A percentile compares a stretch with the other conserved stretches of the same genome.
Evolutionary conservation across 64 coral and sea anemone genomes (phyloP).

Genomic region (Porites australiensis): DNA sequence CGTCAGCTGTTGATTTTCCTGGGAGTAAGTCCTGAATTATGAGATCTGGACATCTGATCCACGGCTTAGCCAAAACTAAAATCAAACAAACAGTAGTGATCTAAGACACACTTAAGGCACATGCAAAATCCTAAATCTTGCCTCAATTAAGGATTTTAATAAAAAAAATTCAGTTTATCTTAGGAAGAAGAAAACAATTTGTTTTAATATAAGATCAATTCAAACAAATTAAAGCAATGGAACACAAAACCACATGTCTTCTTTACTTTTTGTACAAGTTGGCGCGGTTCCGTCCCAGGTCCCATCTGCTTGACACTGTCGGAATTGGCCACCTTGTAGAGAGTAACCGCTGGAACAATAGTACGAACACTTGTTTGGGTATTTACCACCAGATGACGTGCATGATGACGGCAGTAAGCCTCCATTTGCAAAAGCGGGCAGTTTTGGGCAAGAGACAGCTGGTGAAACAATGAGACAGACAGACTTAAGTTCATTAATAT

Average conservation of each 20-base stretch:
- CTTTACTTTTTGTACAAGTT: conserved; percentile 70
- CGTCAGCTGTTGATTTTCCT: conserved; percentile 22
- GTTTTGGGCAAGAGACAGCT: conserved; percentile 55
- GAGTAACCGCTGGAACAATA: conserved; percentile 68
- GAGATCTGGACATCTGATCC: conserved; percentile 33
- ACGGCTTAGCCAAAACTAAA: conserved; percentile 38
- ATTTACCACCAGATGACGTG: conserved; percentile 51
- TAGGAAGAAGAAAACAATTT: background rate
- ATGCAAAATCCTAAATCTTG: no score
- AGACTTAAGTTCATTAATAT: no score
- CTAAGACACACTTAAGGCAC: no score
- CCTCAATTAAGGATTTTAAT: no score
- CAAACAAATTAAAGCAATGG: no score
- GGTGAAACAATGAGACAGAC: background rate
- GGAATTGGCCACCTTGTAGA: background rate
- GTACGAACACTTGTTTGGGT: conserved; percentile 60
- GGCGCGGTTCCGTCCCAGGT: conserved; percentile 60
- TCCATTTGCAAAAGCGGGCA: conserved; percentile 51
- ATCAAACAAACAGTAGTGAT: background rate
- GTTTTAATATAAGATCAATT: no score
- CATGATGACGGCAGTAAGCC: conserved; percentile 46
- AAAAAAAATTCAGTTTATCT: no score
- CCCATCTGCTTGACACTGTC: conserved; percentile 55
- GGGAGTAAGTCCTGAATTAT: conserved; percentile 9
- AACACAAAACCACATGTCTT: background rate